phyloP scores from a whole-genome alignment of 2,888 invertebrate species.

The Incurvaria masculella region DNA sequence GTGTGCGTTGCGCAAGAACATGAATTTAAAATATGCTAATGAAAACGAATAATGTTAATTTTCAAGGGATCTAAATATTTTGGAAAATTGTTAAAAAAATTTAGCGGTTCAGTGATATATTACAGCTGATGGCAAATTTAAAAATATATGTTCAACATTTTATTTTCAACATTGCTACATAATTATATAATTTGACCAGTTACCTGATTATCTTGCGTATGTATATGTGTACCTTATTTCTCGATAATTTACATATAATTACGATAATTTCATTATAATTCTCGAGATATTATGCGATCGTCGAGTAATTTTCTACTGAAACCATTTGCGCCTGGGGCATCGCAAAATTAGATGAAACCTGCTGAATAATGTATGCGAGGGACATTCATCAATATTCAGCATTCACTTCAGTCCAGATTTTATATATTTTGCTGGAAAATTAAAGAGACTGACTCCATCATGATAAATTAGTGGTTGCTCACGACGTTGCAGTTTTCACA shows the following conservation, averaged over 20 bases:
- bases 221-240: constrained; percentile 8
- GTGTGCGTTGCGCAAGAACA: no score
- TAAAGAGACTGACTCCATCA: constrained; percentile 30
- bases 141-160: no score
- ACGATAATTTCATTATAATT: constrained; percentile 19
- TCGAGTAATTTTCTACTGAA: background rate
- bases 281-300: background rate
- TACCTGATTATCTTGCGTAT: constrained; percentile 16
- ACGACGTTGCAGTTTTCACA: no score
- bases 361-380: constrained; percentile 30
- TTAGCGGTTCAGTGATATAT: no score
- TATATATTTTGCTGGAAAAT: constrained; percentile 29
- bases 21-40: no score
- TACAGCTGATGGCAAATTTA: no score
- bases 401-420: constrained; percentile 17
- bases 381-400: constrained; percentile 28
- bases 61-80: no score
- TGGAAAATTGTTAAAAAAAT: no score
- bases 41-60: no score
- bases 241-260: constrained; percentile 24
- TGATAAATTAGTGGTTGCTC: no score
- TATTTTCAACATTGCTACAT: constrained; percentile 13
- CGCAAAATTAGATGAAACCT: constrained; percentile 25
- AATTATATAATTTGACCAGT: constrained; percentile 17
- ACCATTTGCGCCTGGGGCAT: background rate